Percentiles rank a stretch among this genome's conserved stretches.
These are phyloP conservation scores for Hexactinellida sp. DNA, from an alignment of 37 sponge, comb jelly and placozoan species.

Conservation along the genomic window DNA sequence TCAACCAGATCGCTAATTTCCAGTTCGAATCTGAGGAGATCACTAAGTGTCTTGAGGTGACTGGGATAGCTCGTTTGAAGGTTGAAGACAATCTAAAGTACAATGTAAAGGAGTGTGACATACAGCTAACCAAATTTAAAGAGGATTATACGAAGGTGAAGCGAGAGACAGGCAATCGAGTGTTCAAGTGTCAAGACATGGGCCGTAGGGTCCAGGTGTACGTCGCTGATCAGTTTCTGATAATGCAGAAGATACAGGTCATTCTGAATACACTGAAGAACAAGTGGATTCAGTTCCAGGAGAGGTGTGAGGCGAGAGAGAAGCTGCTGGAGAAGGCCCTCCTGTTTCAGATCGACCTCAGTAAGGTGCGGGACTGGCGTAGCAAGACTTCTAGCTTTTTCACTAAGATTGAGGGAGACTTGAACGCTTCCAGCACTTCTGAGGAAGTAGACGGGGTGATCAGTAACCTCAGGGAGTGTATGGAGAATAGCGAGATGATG, in stretches of 20 bases:
- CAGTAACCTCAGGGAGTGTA: neutral
- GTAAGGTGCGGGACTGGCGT: neutral
- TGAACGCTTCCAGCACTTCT: conserved; percentile 1
- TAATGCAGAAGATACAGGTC: conserved; percentile 2
- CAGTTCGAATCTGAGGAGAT: neutral
- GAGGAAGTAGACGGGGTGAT: neutral
- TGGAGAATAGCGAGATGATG: conserved; percentile 6
- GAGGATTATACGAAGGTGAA: neutral
- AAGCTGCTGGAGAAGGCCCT: neutral
- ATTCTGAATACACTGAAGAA: neutral
- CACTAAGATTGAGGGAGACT: neutral
- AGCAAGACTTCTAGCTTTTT: conserved; percentile 8
- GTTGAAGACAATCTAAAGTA: neutral
- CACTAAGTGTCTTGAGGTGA: neutral
- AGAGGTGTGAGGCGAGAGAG: neutral
- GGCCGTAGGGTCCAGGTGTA: neutral
- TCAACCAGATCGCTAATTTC: neutral
- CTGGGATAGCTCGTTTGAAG: neutral
- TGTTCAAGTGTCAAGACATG: neutral
- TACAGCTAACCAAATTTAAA: neutral
- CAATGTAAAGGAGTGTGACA: neutral
- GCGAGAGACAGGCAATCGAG: neutral
- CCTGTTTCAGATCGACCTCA: neutral
- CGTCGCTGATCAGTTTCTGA: neutral
- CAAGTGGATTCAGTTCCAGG: neutral